Evolutionary conservation across 1,140 invertebrate species (phyloP).

Genomic region (Calliopsis andreniformis): DNA sequence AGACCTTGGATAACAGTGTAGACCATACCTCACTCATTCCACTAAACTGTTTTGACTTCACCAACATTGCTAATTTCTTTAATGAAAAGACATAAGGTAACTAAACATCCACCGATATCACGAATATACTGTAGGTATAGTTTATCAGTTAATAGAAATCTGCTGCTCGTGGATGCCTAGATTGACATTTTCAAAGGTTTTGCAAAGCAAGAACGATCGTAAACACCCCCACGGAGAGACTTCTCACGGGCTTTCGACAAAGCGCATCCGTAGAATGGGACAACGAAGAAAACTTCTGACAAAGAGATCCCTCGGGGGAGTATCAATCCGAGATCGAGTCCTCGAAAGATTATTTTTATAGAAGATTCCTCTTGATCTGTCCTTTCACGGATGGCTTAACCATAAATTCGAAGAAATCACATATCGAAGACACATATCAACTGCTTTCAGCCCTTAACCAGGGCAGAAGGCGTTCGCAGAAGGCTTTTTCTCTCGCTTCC

Average conservation of each 20-base stretch:
- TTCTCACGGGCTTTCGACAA: slow-evolving; percentile 53
- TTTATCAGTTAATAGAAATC: not conserved
- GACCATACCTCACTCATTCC: too few relatives aligned
- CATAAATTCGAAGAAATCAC: slow-evolving; percentile 63
- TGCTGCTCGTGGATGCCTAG: not conserved
- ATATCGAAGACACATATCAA: slow-evolving; percentile 44
- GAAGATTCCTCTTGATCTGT: slow-evolving; percentile 68
- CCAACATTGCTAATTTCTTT: too few relatives aligned
- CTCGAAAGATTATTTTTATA: slow-evolving; percentile 72
- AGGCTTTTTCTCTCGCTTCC: not conserved
- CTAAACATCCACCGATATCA: too few relatives aligned
- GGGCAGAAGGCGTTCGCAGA: too few relatives aligned
- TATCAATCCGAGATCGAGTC: slow-evolving; percentile 72
- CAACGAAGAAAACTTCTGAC: slow-evolving; percentile 58
- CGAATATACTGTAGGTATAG: too few relatives aligned
- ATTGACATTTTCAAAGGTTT: not conserved
- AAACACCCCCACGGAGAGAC: slow-evolving; percentile 40
- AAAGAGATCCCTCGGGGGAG: slow-evolving; percentile 67
- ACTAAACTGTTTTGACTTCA: too few relatives aligned
- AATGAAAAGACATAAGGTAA: too few relatives aligned
- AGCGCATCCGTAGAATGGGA: slow-evolving; percentile 27
- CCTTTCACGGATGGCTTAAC: slow-evolving; percentile 73
- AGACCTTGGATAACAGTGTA: too few relatives aligned
- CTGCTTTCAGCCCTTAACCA: slow-evolving; percentile 53
- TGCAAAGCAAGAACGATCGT: slow-evolving; percentile 29